A percentile compares a stretch with the other conserved stretches of the same genome.
Conservation (phyloP, 2,797 vertebrate species). For the Pygocentrus nattereri region DNA sequence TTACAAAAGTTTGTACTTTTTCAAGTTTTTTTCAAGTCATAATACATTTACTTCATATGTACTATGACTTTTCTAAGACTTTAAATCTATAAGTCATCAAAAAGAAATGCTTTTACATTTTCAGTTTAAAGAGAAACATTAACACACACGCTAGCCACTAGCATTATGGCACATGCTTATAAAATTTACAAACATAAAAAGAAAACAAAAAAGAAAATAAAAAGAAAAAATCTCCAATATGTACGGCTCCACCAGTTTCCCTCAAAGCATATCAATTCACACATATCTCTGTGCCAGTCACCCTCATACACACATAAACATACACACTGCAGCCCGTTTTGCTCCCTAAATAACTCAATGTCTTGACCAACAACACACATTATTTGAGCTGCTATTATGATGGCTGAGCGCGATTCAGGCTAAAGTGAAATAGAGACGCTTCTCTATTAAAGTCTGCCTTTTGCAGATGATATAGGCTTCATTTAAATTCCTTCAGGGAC, state of each 20-base stretch:
- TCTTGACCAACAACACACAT: constrained; percentile 51
- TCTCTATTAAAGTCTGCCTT: constrained; percentile 62
- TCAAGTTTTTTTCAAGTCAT: no score
- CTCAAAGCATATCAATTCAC: not conserved
- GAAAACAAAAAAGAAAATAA: not conserved
- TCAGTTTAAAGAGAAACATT: no score
- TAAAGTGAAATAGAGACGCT: constrained; percentile 55
- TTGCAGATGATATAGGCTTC: constrained; percentile 52
- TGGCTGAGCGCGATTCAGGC: constrained; percentile 37
- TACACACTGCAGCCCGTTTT: not conserved
- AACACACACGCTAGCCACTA: no score
- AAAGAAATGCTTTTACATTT: no score
- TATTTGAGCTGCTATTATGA: constrained; percentile 58
- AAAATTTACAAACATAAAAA: no score
- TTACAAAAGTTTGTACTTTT: no score
- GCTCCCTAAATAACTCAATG: not conserved
- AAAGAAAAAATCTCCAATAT: not conserved
- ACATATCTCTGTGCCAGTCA: not conserved
- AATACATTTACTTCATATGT: no score
- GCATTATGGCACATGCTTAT: no score
- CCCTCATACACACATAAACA: not conserved
- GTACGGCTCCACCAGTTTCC: not conserved
- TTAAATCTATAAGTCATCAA: no score
- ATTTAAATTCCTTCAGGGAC: constrained; percentile 69
- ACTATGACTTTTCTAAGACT: no score